Percentiles rank a stretch among this genome's conserved stretches.
These are phyloP conservation scores for Agapornis canus DNA, from an alignment of 2,797 vertebrate species.

Conservation along the genomic window DNA sequence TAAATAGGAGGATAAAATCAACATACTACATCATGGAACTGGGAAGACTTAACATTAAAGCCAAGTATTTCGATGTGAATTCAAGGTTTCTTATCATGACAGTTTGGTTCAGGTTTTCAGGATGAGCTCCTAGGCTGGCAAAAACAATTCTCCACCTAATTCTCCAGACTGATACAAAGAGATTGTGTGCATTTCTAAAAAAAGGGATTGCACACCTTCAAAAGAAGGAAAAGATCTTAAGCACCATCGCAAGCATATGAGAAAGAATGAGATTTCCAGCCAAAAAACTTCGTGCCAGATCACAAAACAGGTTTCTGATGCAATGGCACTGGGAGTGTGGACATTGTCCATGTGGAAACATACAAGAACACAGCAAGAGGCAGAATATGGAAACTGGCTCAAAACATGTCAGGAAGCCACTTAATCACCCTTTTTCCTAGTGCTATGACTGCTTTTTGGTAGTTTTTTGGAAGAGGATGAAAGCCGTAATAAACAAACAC, in stretches of 20 bases:
- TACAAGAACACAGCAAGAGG: accelerated
- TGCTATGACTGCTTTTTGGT: background rate
- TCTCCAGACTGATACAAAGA: background rate
- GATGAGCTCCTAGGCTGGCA: background rate
- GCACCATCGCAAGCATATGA: background rate
- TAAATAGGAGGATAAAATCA: background rate
- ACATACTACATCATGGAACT: accelerated
- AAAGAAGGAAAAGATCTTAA: background rate
- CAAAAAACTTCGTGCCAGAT: background rate
- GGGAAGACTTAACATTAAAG: background rate
- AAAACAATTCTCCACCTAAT: background rate
- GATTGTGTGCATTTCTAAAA: background rate
- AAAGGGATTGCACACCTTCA: background rate
- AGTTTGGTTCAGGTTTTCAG: background rate
- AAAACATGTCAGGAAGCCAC: background rate
- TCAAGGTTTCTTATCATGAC: background rate
- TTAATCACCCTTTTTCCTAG: background rate
- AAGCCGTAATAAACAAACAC: background rate
- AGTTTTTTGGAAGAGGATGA: background rate
- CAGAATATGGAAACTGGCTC: background rate
- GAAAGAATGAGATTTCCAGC: background rate
- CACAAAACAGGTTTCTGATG: background rate
- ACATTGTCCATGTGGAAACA: background rate
- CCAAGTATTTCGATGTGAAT: background rate
- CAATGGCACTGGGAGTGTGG: accelerated